Percentiles rank a stretch among this genome's conserved stretches.
These are phyloP conservation scores for Threskiornis aethiopicus DNA, from an alignment of 2,797 vertebrate species.

Conservation along the genomic window DNA sequence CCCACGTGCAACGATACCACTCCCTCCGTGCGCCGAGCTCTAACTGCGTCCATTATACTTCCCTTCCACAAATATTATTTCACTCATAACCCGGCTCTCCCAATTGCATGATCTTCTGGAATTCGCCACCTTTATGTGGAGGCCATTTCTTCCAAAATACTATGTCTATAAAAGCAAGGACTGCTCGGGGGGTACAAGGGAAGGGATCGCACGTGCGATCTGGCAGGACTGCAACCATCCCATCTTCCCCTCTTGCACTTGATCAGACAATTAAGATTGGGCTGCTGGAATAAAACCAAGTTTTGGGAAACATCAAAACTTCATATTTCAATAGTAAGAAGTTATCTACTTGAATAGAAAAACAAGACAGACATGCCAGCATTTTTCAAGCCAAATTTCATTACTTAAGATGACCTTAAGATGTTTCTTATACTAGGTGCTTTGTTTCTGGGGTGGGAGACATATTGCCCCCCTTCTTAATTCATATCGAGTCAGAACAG, in stretches of 20 bases:
- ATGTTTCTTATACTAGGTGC: background rate
- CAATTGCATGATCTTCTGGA: background rate
- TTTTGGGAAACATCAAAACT: background rate
- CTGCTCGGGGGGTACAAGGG: background rate
- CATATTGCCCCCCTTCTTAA: background rate
- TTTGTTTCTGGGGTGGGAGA: background rate
- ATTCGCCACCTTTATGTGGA: background rate
- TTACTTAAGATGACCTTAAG: background rate
- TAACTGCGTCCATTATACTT: background rate
- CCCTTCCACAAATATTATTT: background rate
- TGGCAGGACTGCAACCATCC: background rate
- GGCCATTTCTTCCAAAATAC: background rate
- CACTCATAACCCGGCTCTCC: background rate
- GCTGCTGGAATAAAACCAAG: background rate
- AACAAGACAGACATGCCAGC: background rate
- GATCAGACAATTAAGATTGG: background rate
- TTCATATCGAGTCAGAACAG: background rate
- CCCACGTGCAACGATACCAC: background rate
- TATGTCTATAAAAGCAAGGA: background rate
- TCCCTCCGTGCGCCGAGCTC: accelerated
- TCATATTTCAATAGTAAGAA: constrained; percentile 1
- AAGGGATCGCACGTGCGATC: background rate
- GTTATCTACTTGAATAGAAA: constrained; percentile 10
- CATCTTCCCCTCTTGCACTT: background rate
- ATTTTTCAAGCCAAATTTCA: background rate